Conservation (phyloP, 2,797 vertebrate species). For the Myotis planiceps region DNA sequence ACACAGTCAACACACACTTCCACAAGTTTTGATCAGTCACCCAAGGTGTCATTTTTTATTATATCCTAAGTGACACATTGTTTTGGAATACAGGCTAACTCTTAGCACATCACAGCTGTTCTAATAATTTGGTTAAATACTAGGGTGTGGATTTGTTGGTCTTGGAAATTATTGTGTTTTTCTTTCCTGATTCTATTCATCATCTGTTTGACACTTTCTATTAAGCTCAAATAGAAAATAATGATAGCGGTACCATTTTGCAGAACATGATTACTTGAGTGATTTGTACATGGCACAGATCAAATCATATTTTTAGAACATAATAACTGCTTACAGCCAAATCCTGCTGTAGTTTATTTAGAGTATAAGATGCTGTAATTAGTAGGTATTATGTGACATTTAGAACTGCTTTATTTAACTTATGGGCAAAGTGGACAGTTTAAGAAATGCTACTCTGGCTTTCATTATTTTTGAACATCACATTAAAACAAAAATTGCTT, state of each 20-base stretch:
- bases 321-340: background rate
- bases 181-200: constrained; percentile 62
- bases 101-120: constrained; percentile 19
- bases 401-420: background rate
- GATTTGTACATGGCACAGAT: background rate
- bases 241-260: background rate
- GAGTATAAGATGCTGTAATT: background rate
- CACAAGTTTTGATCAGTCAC: background rate
- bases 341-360: background rate
- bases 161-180: constrained; percentile 61
- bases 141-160: constrained; percentile 48
- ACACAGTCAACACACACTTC: background rate
- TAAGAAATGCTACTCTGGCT: background rate
- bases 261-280: background rate
- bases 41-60: constrained; percentile 33
- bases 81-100: constrained; percentile 49
- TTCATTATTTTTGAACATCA: background rate
- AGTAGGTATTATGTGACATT: background rate
- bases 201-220: constrained; percentile 13
- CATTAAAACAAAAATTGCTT: constrained; percentile 4
- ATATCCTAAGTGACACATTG: background rate
- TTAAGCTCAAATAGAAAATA: constrained; percentile 58
- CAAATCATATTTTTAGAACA: constrained; percentile 10
- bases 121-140: constrained; percentile 49
- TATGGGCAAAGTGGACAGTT: background rate